Conservation (phyloP, 92 coral and sea anemone genomes). For the Umimayanthus kanabou region DNA sequence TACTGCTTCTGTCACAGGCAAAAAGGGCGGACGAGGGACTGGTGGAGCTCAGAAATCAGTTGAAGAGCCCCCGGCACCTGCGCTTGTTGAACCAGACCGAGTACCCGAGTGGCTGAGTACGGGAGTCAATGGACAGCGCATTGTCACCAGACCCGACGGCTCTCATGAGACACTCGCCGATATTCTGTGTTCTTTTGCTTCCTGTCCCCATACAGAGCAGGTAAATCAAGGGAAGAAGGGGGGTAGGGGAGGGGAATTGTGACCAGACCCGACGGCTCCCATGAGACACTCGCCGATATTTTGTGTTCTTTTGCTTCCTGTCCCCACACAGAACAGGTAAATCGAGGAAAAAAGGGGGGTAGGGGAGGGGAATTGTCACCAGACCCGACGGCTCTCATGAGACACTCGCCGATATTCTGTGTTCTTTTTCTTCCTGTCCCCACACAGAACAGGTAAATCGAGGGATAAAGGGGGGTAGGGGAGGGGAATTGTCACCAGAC, state of each 20-base stretch:
- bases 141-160: constrained; percentile 77
- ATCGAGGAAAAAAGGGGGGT: not conserved
- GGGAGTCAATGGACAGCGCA: constrained; percentile 73
- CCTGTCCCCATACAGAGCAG: constrained; percentile 87
- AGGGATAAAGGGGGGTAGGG: not conserved
- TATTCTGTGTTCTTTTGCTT: constrained; percentile 78
- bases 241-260: no score
- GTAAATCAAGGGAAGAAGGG: constrained; percentile 38
- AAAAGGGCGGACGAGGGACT: constrained; percentile 59
- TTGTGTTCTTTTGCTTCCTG: constrained; percentile 84
- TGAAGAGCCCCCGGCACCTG: constrained; percentile 81
- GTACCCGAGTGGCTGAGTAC: constrained; percentile 88
- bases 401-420: constrained; percentile 66
- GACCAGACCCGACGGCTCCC: constrained; percentile 73
- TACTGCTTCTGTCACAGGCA: constrained; percentile 42
- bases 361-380: no score
- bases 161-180: constrained; percentile 59
- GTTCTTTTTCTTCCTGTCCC: constrained; percentile 83
- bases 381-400: not conserved
- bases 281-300: constrained; percentile 64
- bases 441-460: constrained; percentile 79
- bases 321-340: constrained; percentile 86
- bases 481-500: not conserved
- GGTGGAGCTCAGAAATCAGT: constrained; percentile 58
- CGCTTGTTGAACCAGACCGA: constrained; percentile 63